A percentile compares a stretch with the other conserved stretches of the same genome.
Evolutionary conservation across 1,140 invertebrate genomes (phyloP).

Genomic region (Aphaenogaster floridana): DNA sequence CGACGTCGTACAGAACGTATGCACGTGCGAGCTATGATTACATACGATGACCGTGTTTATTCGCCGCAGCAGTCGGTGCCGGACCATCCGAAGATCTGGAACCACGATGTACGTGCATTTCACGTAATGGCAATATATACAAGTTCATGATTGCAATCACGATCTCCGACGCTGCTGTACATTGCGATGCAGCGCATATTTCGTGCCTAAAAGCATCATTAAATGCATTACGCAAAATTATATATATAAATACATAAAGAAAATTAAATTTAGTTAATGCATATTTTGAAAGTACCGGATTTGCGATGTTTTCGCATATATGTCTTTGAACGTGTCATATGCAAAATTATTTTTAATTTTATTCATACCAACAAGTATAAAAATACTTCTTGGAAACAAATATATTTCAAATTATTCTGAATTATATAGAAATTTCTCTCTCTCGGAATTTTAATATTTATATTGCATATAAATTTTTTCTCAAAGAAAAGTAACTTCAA

Average conservation of each 20-base stretch:
- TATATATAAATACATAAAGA: constrained; percentile 1
- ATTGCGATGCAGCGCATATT: constrained; percentile 4
- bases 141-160: constrained; percentile 56
- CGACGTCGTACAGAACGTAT: constrained; percentile 70
- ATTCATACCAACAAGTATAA: not conserved
- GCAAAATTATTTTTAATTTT: not conserved
- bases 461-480: not conserved
- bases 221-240: not conserved
- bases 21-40: constrained; percentile 65
- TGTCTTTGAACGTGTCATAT: not conserved
- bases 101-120: constrained; percentile 49
- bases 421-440: not conserved
- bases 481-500: not conserved
- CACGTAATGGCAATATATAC: constrained; percentile 58
- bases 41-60: constrained; percentile 64
- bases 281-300: not conserved
- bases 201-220: constrained; percentile 13
- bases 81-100: constrained; percentile 46
- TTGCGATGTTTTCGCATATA: not conserved
- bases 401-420: not conserved
- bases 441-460: not conserved
- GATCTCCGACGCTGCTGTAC: constrained; percentile 18
- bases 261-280: not conserved
- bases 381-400: not conserved
- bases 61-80: constrained; percentile 25